These are phyloP conservation scores for Trichoplusia ni DNA, from an alignment of 1,140 invertebrate genomes.

Conservation along the genomic window DNA sequence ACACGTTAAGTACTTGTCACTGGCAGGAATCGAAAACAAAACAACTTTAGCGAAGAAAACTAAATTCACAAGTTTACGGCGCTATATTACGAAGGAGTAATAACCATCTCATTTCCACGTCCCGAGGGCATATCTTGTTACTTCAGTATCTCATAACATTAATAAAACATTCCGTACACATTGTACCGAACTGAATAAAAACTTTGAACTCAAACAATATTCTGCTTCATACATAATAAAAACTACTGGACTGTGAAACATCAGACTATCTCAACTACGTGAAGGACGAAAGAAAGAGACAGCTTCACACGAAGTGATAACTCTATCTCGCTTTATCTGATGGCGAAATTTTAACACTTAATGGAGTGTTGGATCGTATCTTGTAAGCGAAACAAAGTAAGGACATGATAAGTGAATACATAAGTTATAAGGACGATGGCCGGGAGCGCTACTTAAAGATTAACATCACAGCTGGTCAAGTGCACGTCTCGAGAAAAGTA, in stretches of 20 bases:
- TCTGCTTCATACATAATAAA: slow-evolving; percentile 6
- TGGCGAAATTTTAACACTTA: neutral
- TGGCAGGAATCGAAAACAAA: too few relatives aligned
- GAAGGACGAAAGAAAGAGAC: neutral
- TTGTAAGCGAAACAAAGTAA: neutral
- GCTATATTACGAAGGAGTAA: too few relatives aligned
- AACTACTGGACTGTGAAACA: slow-evolving; percentile 10
- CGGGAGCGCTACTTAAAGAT: neutral
- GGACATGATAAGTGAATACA: slow-evolving; percentile 3
- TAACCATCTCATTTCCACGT: too few relatives aligned
- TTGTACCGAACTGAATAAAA: neutral
- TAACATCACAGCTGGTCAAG: neutral
- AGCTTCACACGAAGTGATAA: neutral
- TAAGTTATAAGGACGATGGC: neutral
- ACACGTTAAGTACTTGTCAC: too few relatives aligned
- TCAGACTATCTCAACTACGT: neutral
- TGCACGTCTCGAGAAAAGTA: too few relatives aligned
- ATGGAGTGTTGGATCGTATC: neutral
- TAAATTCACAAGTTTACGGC: too few relatives aligned
- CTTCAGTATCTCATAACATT: neutral
- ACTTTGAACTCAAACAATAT: neutral
- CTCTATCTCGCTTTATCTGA: neutral
- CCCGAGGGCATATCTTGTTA: too few relatives aligned
- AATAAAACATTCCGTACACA: slow-evolving; percentile 1
- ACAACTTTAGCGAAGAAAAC: too few relatives aligned